Evolutionary conservation across 1,140 invertebrate genomes (phyloP).

Genomic region (Brachionus rotundiformis): DNA sequence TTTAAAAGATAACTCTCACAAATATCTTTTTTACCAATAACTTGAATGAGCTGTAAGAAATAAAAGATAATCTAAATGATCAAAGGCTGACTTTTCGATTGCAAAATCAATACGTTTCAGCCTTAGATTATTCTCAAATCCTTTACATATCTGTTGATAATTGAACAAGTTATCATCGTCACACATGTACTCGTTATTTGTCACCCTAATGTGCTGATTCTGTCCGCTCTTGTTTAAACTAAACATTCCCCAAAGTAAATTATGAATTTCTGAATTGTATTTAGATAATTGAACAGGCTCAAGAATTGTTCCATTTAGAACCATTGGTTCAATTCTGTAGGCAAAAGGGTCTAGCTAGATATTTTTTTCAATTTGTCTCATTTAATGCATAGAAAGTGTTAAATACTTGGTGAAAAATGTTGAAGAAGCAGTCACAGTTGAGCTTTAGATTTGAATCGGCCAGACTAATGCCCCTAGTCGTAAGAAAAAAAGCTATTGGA

Average conservation of each 20-base stretch:
- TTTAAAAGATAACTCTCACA: no score
- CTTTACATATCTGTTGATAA: conserved; percentile 19
- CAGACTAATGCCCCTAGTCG: background rate
- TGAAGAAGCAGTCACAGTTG: conserved; percentile 17
- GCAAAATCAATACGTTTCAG: conserved; percentile 23
- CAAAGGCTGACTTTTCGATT: background rate
- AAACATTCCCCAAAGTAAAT: conserved; percentile 5
- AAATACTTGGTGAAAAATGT: conserved; percentile 29
- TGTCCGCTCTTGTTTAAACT: background rate
- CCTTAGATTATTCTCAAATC: background rate
- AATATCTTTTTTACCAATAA: no score
- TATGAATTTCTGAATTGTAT: background rate
- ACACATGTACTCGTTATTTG: background rate
- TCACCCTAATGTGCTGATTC: background rate
- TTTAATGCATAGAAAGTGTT: no score
- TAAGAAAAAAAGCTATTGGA: conserved; percentile 15
- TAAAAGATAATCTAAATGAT: conserved; percentile 23
- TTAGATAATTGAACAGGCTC: background rate
- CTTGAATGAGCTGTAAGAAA: conserved; percentile 16
- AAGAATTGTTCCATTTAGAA: background rate
- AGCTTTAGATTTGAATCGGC: background rate
- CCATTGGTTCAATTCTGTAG: conserved; percentile 15
- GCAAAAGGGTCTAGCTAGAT: conserved; percentile 19
- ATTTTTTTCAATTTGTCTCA: no score
- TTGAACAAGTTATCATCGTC: background rate